Conservation (phyloP, 2,888 invertebrate genomes). For the Abrostola triplasia region DNA sequence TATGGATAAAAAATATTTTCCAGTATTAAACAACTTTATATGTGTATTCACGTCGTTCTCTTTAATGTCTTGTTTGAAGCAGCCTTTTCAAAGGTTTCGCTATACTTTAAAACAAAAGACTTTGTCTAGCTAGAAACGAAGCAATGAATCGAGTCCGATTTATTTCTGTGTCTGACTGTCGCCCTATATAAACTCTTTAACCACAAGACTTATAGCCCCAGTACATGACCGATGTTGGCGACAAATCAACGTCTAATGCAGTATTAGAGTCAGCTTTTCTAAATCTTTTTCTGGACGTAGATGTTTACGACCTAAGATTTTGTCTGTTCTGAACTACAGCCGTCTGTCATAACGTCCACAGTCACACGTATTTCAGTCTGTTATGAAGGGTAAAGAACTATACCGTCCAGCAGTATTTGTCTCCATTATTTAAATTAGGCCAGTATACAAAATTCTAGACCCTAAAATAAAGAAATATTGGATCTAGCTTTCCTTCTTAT, state of each 20-base stretch:
- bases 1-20: no score
- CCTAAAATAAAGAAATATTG: no score
- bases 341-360: neutral
- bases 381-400: neutral
- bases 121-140: slow-evolving; percentile 3
- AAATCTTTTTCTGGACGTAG: slow-evolving; percentile 10
- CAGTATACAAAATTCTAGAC: no score
- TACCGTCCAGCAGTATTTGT: no score
- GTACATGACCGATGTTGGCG: slow-evolving; percentile 33
- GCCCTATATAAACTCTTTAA: slow-evolving; percentile 29
- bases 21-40: no score
- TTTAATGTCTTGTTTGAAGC: no score
- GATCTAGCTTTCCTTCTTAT: no score
- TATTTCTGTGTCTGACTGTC: slow-evolving; percentile 26
- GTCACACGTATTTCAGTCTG: neutral
- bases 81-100: no score
- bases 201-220: slow-evolving; percentile 30
- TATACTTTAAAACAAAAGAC: no score
- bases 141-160: slow-evolving; percentile 39
- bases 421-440: no score
- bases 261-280: slow-evolving; percentile 25
- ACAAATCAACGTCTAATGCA: slow-evolving; percentile 36
- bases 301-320: neutral
- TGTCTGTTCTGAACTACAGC: neutral
- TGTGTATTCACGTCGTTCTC: no score